These are phyloP conservation scores for Ectemnius lituratus DNA, from an alignment of 2,888 invertebrate species.

Conservation along the genomic window DNA sequence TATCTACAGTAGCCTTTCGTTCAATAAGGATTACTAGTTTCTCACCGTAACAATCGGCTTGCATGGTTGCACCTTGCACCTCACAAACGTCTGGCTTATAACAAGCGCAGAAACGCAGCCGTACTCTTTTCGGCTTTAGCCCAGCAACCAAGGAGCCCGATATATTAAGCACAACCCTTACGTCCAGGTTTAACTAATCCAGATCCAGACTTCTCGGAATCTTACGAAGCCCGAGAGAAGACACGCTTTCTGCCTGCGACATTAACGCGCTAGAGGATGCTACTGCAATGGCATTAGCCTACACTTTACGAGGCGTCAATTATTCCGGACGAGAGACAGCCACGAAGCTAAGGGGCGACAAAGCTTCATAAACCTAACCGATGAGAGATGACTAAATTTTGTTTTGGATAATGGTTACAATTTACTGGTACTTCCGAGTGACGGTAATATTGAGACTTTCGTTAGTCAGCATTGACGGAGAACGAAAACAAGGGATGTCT, in stretches of 20 bases:
- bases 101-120: constrained; percentile 8
- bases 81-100: too few species aligned
- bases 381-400: neutral
- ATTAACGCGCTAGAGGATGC: constrained; percentile 20
- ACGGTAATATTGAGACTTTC: too few species aligned
- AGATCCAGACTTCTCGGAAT: constrained; percentile 62
- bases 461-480: too few species aligned
- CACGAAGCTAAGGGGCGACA: neutral
- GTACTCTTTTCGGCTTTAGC: constrained; percentile 36
- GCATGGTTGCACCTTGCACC: too few species aligned
- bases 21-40: too few species aligned
- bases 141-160: constrained; percentile 42
- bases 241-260: constrained; percentile 25
- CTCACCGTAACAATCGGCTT: too few species aligned
- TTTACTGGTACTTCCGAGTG: too few species aligned
- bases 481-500: too few species aligned
- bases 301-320: constrained; percentile 27
- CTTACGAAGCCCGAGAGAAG: constrained; percentile 37
- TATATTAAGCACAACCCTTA: constrained; percentile 58
- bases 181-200: constrained; percentile 49
- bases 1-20: too few species aligned
- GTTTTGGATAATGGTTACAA: too few species aligned
- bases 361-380: neutral
- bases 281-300: constrained; percentile 33
- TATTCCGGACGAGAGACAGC: neutral